phyloP scores from a whole-genome alignment of 1,140 invertebrate genomes.

The Drosophila repletoides region DNA sequence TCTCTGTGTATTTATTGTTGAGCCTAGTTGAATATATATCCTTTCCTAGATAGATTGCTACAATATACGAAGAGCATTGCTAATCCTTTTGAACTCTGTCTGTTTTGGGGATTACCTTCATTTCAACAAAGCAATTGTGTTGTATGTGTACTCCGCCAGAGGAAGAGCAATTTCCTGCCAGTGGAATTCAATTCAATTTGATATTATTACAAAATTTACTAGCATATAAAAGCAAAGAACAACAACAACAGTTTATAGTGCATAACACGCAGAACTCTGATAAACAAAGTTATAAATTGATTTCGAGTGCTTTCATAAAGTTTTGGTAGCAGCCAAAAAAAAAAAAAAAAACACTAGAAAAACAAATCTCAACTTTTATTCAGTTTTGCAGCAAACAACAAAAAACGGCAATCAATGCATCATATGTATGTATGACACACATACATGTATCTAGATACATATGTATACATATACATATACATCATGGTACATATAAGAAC shows the following conservation, averaged over 20 bases:
- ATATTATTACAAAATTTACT: constrained; percentile 20
- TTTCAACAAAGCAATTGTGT: neutral
- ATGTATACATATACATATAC: neutral
- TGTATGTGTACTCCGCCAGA: neutral
- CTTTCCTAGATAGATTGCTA: too few species aligned
- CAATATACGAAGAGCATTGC: too few species aligned
- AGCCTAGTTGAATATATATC: too few species aligned
- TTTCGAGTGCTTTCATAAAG: constrained; percentile 29
- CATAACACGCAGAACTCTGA: constrained; percentile 8
- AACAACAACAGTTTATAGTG: constrained; percentile 15
- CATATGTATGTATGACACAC: neutral
- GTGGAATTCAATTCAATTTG: constrained; percentile 12
- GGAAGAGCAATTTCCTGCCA: neutral
- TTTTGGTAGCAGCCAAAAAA: neutral
- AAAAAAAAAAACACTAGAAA: neutral
- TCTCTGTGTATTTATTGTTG: too few species aligned
- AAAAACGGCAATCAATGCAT: constrained; percentile 24
- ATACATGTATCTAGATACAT: neutral
- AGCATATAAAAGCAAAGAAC: constrained; percentile 11
- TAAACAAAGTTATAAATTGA: constrained; percentile 47
- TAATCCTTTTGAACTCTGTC: too few species aligned
- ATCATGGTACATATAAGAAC: constrained; percentile 1
- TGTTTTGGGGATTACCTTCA: too few species aligned
- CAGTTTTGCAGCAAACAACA: constrained; percentile 2
- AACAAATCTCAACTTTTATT: constrained; percentile 21